A percentile compares a stretch with the other conserved stretches of the same genome.
Evolutionary conservation across 2,113 vertebrate species (phyloP).

Genomic region (Tragelaphus scriptus): DNA sequence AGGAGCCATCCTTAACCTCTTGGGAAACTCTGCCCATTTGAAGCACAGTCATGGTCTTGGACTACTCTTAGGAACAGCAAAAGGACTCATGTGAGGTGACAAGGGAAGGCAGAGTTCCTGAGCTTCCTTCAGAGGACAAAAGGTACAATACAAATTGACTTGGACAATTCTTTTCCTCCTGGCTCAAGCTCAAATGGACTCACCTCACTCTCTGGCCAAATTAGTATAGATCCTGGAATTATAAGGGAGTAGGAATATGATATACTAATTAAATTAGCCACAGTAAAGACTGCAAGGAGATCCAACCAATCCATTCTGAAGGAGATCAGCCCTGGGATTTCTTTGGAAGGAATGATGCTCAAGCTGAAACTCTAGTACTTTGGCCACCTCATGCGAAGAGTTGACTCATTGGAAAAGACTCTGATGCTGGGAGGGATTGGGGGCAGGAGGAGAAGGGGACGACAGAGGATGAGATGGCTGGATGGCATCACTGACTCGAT

Average conservation of each 20-base stretch:
- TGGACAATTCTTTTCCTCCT: background rate
- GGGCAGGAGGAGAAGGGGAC: too few species aligned
- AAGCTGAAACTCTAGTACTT: too few species aligned
- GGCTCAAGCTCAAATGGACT: background rate
- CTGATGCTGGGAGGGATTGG: too few species aligned
- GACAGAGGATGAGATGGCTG: too few species aligned
- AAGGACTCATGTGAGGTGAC: background rate
- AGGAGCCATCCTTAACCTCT: background rate
- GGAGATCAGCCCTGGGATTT: too few species aligned
- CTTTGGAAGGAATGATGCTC: too few species aligned
- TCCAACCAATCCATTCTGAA: too few species aligned
- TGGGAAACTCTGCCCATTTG: background rate
- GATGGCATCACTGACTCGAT: too few species aligned
- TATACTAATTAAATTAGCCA: too few species aligned
- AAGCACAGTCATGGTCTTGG: background rate
- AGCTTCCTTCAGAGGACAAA: background rate
- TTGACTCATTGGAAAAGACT: too few species aligned
- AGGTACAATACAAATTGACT: background rate
- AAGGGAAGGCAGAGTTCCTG: background rate
- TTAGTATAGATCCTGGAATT: constrained; percentile 13
- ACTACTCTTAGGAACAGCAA: background rate
- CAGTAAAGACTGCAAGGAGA: too few species aligned
- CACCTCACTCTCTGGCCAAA: background rate
- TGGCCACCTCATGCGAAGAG: too few species aligned
- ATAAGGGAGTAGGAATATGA: background rate